These are phyloP conservation scores for Eupithecia insigniata DNA, from an alignment of 2,888 invertebrate species.

Conservation along the genomic window DNA sequence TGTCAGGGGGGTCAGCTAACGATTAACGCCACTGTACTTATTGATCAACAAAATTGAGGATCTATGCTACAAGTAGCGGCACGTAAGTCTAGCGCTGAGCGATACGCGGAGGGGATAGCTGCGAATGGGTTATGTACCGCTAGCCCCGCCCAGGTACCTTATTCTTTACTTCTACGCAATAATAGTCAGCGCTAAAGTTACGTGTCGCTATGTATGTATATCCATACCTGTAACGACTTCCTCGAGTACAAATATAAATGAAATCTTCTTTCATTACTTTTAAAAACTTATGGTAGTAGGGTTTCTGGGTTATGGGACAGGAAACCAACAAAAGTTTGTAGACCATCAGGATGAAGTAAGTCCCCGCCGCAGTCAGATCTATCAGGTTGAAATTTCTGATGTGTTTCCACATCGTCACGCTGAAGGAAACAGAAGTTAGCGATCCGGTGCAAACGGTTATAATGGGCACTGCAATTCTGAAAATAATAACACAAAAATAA, in stretches of 20 bases:
- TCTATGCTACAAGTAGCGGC: too few species aligned
- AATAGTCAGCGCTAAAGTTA: too few species aligned
- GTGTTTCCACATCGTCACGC: not conserved
- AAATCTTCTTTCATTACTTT: constrained; percentile 3
- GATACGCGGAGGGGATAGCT: too few species aligned
- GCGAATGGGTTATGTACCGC: too few species aligned
- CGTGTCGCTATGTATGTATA: too few species aligned
- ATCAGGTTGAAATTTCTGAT: not conserved
- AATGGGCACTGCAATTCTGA: not conserved
- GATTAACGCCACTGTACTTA: not conserved
- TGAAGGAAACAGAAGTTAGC: not conserved
- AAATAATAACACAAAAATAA: not conserved
- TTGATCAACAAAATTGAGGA: not conserved
- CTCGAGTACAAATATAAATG: constrained; percentile 1
- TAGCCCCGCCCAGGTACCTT: too few species aligned
- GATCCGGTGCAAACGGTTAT: not conserved
- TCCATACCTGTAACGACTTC: constrained; percentile 1
- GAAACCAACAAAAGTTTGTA: constrained; percentile 4
- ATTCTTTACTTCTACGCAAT: too few species aligned
- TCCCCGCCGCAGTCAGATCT: not conserved
- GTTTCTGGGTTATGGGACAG: not conserved
- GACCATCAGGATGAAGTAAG: not conserved
- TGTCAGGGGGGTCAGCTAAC: too few species aligned
- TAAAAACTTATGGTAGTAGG: not conserved
- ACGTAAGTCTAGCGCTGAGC: too few species aligned